Evolutionary conservation across 2,888 invertebrate species (phyloP).

Genomic region (Griposia aprilina): DNA sequence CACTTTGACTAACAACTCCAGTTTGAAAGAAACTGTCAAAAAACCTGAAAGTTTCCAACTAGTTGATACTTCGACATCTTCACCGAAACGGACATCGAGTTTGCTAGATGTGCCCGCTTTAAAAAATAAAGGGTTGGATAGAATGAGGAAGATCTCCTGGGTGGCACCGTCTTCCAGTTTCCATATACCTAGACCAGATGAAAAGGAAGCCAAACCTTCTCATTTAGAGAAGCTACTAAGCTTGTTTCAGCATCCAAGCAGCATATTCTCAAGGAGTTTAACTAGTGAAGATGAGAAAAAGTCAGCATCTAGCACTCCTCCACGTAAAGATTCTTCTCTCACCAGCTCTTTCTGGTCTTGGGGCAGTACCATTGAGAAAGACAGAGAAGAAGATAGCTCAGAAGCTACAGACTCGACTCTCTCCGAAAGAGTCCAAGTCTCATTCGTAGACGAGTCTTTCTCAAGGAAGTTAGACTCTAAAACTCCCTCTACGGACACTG

Average conservation of each 20-base stretch:
- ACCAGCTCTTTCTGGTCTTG: slow-evolving; percentile 89
- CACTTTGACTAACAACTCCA: slow-evolving; percentile 87
- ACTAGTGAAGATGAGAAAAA: slow-evolving; percentile 85
- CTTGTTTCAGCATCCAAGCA: slow-evolving; percentile 92
- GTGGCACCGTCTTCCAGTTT: slow-evolving; percentile 89
- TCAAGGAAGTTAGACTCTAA: slow-evolving; percentile 87
- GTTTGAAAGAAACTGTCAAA: slow-evolving; percentile 81
- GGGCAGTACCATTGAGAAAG: slow-evolving; percentile 83
- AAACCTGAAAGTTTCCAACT: slow-evolving; percentile 70
- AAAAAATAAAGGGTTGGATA: slow-evolving; percentile 83
- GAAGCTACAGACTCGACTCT: slow-evolving; percentile 87
- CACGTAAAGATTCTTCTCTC: slow-evolving; percentile 85
- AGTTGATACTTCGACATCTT: slow-evolving; percentile 80
- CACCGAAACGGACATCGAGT: slow-evolving; percentile 85
- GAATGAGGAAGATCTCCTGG: slow-evolving; percentile 91
- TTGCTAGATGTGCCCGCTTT: slow-evolving; percentile 86
- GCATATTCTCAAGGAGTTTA: slow-evolving; percentile 89
- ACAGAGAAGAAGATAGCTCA: slow-evolving; percentile 82
- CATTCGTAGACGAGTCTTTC: slow-evolving; percentile 87
- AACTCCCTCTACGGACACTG: slow-evolving; percentile 87
- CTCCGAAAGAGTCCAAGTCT: slow-evolving; percentile 87
- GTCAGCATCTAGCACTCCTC: slow-evolving; percentile 83
- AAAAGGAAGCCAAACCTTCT: slow-evolving; percentile 88
- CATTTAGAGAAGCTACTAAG: slow-evolving; percentile 92
- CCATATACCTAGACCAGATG: slow-evolving; percentile 82